These are phyloP conservation scores for Ophiothrix spiculata DNA, from an alignment of 35 echinoderm and acorn worm genomes.

Conservation along the genomic window DNA sequence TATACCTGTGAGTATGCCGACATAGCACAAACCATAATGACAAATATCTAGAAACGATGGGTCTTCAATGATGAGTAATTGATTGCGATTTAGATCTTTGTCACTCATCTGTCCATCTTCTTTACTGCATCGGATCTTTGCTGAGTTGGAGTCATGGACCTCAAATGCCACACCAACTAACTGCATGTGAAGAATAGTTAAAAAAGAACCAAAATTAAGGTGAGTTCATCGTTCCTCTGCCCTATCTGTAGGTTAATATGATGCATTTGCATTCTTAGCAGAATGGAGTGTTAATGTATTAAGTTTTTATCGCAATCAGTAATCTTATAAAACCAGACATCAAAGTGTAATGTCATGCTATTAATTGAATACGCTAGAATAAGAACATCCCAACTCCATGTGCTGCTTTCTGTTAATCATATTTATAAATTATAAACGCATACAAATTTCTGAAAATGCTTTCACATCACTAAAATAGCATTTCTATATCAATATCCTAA, in stretches of 20 bases:
- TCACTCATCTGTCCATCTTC: constrained; percentile 1
- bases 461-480: too few relatives aligned
- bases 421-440: too few relatives aligned
- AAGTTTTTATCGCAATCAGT: too few relatives aligned
- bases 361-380: too few relatives aligned
- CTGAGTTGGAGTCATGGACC: constrained; percentile 73
- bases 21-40: constrained; percentile 84
- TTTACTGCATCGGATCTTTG: not conserved
- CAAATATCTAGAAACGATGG: constrained; percentile 64
- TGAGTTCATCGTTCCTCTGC: not conserved
- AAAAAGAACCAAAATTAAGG: not conserved
- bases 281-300: too few relatives aligned
- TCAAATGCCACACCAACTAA: constrained; percentile 96
- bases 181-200: constrained; percentile 37
- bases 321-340: too few relatives aligned
- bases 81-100: constrained; percentile 25
- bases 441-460: too few relatives aligned
- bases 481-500: too few relatives aligned
- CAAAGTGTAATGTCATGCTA: too few relatives aligned
- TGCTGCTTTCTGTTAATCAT: too few relatives aligned
- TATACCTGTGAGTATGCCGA: constrained; percentile 91
- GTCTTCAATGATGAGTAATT: constrained; percentile 57
- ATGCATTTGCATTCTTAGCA: too few relatives aligned
- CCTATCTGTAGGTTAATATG: not conserved
- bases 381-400: too few relatives aligned